Base-by-base conservation (phyloP, 2,113 vertebrate species). In the Protobothrops flavoviridis region DNA sequence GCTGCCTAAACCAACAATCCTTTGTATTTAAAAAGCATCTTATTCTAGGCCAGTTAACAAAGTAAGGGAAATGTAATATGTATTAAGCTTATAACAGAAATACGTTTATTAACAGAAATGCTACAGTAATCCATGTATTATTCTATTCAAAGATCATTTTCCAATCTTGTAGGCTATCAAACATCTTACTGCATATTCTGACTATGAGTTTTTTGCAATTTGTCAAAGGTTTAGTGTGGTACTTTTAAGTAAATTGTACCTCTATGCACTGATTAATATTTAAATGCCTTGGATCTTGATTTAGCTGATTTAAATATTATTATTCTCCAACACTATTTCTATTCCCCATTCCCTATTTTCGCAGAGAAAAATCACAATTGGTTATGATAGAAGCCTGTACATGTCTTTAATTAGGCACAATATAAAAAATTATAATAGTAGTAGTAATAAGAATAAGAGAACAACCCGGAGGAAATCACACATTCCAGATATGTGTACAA, bases 111-210 rank as follows among this genome's bases (percentile, higher is more conserved):
- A 85, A 85, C 17, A 64, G 96, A 85, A 1, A 81, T 0, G 3
- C 43, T 53, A 29, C 9, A 81, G 24, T 39, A 92, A 90, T 13
- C 90, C 0, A 0, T 21, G 53, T 90, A 91, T 57, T 20, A 56
- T 48, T 93, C 1, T 29, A 23, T 15, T 69, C 48, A 87, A 61
- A 20, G 20, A 93, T 21, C 50, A 12, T 61, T 93, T 90, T 64
- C 85, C 92, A 92, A 50, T 86, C 15, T 33, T 17, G 64, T 11
- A 55, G 85, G 92, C 87, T 93, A 87, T 2, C 55, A 56, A 87
- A 56, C 45, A 86, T 88, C 81, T 87, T 48, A 86, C 11, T 29
- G 93, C 92, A 48, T 87, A 55, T 95, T 96, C 90, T 87, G 90
- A 93, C 94, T 89, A 89, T 1, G 0, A 95, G 90, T 48, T 56